Evolutionary conservation across 2,113 vertebrate genomes (phyloP).

Genomic region (Leucopsar rothschildi): DNA sequence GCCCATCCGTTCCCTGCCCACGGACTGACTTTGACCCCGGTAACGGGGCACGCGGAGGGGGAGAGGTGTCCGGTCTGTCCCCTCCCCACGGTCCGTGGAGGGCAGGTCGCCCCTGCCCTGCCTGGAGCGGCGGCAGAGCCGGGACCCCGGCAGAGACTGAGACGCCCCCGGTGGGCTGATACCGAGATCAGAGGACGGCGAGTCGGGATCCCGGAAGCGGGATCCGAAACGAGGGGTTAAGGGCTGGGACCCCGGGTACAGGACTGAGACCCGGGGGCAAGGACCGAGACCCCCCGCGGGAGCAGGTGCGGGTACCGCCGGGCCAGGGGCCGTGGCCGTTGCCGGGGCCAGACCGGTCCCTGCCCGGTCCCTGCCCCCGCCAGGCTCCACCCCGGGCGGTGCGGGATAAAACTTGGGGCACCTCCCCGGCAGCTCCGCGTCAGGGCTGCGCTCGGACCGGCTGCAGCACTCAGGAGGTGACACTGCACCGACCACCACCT

Average conservation of each 20-base stretch:
- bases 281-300: neutral
- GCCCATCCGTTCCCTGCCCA: neutral
- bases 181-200: neutral
- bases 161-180: neutral
- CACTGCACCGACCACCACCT: neutral
- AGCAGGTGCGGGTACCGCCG: neutral
- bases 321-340: neutral
- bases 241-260: neutral
- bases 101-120: neutral
- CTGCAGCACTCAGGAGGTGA: neutral
- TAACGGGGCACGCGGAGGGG: neutral
- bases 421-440: conserved; percentile 48
- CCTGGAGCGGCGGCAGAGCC: neutral
- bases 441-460: conserved; percentile 11
- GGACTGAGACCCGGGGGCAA: neutral
- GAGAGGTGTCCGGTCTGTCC: neutral
- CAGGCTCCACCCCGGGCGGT: conserved; percentile 55
- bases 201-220: neutral
- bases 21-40: neutral
- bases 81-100: neutral
- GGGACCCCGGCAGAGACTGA: neutral
- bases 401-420: conserved; percentile 60
- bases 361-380: conserved; percentile 36
- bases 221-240: neutral
- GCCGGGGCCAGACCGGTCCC: neutral